Percentiles rank a stretch among this genome's conserved stretches.
phyloP scores from a whole-genome alignment of 2,113 vertebrate species.

The Megaceryle maxima region DNA sequence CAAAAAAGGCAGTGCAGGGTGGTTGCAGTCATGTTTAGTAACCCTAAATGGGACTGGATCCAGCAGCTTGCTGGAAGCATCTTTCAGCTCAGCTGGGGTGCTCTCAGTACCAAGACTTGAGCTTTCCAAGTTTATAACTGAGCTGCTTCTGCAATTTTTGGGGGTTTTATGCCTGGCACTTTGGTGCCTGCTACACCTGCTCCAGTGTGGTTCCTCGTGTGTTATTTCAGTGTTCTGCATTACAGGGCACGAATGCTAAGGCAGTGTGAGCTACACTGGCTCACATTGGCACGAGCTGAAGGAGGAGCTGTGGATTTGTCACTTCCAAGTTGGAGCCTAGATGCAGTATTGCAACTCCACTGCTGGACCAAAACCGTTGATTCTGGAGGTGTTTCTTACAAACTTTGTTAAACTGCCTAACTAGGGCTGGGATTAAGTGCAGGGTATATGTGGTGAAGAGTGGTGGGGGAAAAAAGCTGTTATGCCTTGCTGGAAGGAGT shows the following conservation, averaged over 20 bases:
- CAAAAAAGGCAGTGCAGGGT: not conserved
- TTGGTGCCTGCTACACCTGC: not conserved
- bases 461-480: not conserved
- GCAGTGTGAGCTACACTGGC: not conserved
- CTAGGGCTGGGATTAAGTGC: not conserved
- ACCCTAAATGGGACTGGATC: not conserved
- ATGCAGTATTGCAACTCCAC: not conserved
- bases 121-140: not conserved
- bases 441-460: not conserved
- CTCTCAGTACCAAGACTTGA: not conserved
- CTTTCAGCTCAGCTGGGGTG: not conserved
- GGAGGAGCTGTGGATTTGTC: not conserved
- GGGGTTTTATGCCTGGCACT: not conserved
- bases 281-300: not conserved
- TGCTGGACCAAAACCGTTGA: fast-evolving
- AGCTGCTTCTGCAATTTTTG: not conserved
- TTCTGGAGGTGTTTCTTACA: not conserved
- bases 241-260: not conserved
- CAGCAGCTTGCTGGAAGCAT: not conserved
- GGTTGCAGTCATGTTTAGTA: not conserved
- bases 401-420: not conserved
- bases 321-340: not conserved
- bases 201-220: not conserved
- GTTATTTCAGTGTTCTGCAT: not conserved
- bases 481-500: not conserved